Evolutionary conservation across 2,113 vertebrate genomes (phyloP), one percentile per base, ranked within the genome.

Genomic region (Hemicordylus capensis): DNA sequence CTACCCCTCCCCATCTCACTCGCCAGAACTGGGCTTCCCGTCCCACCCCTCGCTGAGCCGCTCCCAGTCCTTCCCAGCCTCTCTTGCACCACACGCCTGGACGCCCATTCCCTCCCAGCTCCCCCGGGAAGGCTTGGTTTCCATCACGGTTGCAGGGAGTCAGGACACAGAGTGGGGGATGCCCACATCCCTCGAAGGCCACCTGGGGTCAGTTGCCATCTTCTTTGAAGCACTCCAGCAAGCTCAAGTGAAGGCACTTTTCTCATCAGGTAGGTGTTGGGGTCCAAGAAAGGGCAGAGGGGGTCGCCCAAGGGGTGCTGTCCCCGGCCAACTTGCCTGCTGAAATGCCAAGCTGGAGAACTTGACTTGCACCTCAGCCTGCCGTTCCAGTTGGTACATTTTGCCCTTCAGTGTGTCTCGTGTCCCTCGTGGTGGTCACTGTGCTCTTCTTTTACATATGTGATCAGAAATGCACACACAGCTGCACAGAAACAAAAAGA

Each of bases 111-210:
- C 67, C 26, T 74, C 74, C 2, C 89, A 95, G 72, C 90, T 91
- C 6, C 91, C 93, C 28, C 93, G 94, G 0, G 97, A 99, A 61
- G 94, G 95, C 5, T 85, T 95, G 0, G 96, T 99, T 88, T 97
- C 97, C 92, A 98, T 97, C 83, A 98, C 96, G 0, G 95, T 97
- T 0, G 98, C 99, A 0, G 98, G 99, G 31, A 97, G 97, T 54
- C 99, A 99, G 94, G 99, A 99, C 94, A 98, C 93, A 0, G 97
- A 98, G 81, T 99, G 99, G 99, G 99, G 99, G n/a, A 97, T 97
- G 37, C 99, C 99, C n/a, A 98, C 98, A 0, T 99, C 99, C 4
- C 94, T 99, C 76, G 97, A 98, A 74, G 99, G 98, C 0, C 97
- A 99, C 85, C 95, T 99, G 46, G 98, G 97, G 72, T 96, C 98